Base-by-base conservation (phyloP, 2,888 invertebrate genomes). In the Tachina grossa region DNA sequence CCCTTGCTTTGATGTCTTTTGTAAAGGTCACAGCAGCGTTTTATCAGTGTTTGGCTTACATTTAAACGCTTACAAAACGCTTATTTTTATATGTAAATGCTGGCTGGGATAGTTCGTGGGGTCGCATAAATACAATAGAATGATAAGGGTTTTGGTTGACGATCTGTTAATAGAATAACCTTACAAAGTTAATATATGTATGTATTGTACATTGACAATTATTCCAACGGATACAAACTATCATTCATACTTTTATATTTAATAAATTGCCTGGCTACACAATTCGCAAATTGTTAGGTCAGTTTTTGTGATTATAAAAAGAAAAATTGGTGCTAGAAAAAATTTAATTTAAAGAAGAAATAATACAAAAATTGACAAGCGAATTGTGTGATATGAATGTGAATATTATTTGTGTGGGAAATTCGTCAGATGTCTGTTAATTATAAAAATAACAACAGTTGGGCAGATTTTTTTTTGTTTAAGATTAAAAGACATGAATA, bases 371-470 rank as follows among this genome's bases (percentile, higher is more conserved):
- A 71, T 76, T 79, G 61, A 68, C 72, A 76, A 68, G 57, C 61
- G 79, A 66, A 83, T 85, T 66, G 65, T 59, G 45, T 59, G 69
- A 79, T 79, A 79, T 75, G 75, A 68, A 80, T 61, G 31, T 31
- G 76, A 68, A 53, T 80, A 76, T 83, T 72, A 85, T 79, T 83
- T 81, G 16, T 79, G 65, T 85, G 85, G 85, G 83, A 85, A 85
- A 72, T 71, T 45, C 41, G 51, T 72, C 85, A 85, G 66, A 80
- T 85, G 83, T 45, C 72, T 76, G 76, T 80, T 85, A 80, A 80
- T 85, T 83, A 79, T 75, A 75, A 69, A 59, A 16, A 72, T 49
- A 66, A 66, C 19, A 65, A 19, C 49, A 31, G 22, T n/a, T 11
- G 47, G 47, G 31, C 6, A 39, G 19, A 39, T 74, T 49, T 4